These are phyloP conservation scores for Caenorhabditis becei DNA, from an alignment of 2,888 invertebrate genomes.

Conservation along the genomic window DNA sequence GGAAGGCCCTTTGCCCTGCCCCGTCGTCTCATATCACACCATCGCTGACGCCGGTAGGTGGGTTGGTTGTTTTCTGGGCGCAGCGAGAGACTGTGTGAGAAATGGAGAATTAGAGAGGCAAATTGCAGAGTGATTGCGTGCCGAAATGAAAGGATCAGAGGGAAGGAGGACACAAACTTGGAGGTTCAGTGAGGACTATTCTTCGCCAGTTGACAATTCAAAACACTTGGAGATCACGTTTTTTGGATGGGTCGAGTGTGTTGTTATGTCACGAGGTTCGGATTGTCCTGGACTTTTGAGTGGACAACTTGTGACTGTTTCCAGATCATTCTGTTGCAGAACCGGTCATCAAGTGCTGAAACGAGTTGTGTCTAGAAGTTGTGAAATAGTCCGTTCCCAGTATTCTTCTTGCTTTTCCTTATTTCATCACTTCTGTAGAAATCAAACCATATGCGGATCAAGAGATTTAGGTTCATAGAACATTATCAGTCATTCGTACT, in stretches of 20 bases:
- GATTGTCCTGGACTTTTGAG: slow-evolving; percentile 27
- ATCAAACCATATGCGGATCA: no score
- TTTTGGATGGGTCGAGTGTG: slow-evolving; percentile 26
- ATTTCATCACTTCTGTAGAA: no score
- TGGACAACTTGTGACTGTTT: background rate
- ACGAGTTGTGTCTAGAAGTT: no score
- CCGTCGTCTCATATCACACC: slow-evolving; percentile 57
- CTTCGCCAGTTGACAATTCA: slow-evolving; percentile 4
- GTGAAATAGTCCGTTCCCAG: no score
- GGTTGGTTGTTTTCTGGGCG: slow-evolving; percentile 60
- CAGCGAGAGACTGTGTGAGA: slow-evolving; percentile 12
- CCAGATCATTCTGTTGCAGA: background rate
- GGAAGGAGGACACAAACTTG: slow-evolving; percentile 11
- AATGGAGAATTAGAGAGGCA: slow-evolving; percentile 19
- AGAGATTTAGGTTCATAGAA: no score
- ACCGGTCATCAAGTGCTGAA: no score
- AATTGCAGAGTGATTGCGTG: slow-evolving; percentile 51
- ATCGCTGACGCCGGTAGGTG: slow-evolving; percentile 44
- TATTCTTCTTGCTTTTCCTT: no score
- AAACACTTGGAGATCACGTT: slow-evolving; percentile 47
- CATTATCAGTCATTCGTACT: no score
- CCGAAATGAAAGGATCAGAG: slow-evolving; percentile 39
- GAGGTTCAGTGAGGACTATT: slow-evolving; percentile 29
- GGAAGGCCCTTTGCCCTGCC: slow-evolving; percentile 54
- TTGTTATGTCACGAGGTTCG: slow-evolving; percentile 31